These are phyloP conservation scores for Pelodytes ibericus DNA, from an alignment of 2,797 vertebrate species.

Conservation along the genomic window DNA sequence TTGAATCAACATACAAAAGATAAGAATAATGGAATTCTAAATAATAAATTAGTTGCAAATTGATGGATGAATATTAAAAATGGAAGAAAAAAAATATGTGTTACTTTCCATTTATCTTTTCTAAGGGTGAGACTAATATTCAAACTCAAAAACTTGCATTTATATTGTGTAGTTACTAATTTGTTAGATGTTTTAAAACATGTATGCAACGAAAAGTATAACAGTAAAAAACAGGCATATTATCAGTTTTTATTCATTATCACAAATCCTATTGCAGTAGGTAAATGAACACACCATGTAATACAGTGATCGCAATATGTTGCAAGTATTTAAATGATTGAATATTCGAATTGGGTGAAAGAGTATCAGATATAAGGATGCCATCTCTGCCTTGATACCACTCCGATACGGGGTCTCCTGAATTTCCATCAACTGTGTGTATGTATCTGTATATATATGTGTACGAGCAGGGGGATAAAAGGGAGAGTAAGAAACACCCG, in stretches of 20 bases:
- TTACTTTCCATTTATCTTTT: slow-evolving; percentile 39
- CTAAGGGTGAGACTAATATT: slow-evolving; percentile 21
- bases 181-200: slow-evolving; percentile 20
- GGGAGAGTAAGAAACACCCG: no score
- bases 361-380: no score
- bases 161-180: slow-evolving; percentile 5
- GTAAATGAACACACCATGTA: background rate
- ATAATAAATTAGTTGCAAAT: slow-evolving; percentile 45
- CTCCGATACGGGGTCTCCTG: no score
- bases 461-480: no score
- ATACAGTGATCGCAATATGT: no score
- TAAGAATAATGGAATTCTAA: slow-evolving; percentile 48
- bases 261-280: background rate
- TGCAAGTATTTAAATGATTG: no score
- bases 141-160: slow-evolving; percentile 18
- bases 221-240: background rate
- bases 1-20: slow-evolving; percentile 47
- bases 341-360: no score
- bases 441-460: no score
- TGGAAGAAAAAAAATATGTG: slow-evolving; percentile 4
- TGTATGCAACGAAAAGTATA: background rate
- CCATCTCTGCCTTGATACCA: no score
- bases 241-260: background rate
- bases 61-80: slow-evolving; percentile 49
- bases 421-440: no score